These are phyloP conservation scores for Drosophila kepulauana DNA, from an alignment of 1,140 invertebrate genomes.

Conservation along the genomic window DNA sequence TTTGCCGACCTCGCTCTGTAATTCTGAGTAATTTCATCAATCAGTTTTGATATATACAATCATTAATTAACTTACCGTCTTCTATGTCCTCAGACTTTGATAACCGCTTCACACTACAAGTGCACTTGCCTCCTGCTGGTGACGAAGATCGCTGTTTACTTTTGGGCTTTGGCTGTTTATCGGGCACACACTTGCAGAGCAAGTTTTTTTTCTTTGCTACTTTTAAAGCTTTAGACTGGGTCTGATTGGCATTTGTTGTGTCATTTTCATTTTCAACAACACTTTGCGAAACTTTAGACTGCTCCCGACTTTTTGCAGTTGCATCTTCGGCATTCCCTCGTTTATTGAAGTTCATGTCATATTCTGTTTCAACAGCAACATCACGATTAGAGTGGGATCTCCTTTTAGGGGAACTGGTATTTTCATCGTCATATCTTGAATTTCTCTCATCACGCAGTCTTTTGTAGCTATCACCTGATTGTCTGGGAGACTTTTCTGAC, in stretches of 20 bases:
- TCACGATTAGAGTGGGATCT: neutral
- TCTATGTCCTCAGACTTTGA: slow-evolving; percentile 3
- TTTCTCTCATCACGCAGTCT: too few species aligned
- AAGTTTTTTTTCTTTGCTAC: neutral
- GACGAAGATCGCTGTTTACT: neutral
- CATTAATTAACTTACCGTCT: slow-evolving; percentile 24
- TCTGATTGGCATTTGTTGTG: too few species aligned
- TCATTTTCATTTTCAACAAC: too few species aligned
- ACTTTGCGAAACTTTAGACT: neutral
- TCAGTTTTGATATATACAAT: slow-evolving; percentile 22
- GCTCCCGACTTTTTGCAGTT: neutral
- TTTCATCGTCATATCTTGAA: too few species aligned
- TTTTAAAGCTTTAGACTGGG: neutral
- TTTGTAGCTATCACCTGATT: too few species aligned
- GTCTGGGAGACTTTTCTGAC: too few species aligned
- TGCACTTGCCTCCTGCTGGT: neutral
- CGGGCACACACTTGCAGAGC: slow-evolving; percentile 2
- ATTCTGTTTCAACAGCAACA: slow-evolving; percentile 33
- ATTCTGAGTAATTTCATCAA: slow-evolving; percentile 32
- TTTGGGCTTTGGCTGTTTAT: neutral
- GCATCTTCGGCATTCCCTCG: neutral
- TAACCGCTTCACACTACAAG: neutral
- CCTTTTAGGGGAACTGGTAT: neutral
- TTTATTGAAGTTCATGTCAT: slow-evolving; percentile 29
- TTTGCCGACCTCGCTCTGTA: slow-evolving; percentile 15